Evolutionary conservation across 1,140 invertebrate genomes (phyloP).

Genomic region (Aradophagus sp.): DNA sequence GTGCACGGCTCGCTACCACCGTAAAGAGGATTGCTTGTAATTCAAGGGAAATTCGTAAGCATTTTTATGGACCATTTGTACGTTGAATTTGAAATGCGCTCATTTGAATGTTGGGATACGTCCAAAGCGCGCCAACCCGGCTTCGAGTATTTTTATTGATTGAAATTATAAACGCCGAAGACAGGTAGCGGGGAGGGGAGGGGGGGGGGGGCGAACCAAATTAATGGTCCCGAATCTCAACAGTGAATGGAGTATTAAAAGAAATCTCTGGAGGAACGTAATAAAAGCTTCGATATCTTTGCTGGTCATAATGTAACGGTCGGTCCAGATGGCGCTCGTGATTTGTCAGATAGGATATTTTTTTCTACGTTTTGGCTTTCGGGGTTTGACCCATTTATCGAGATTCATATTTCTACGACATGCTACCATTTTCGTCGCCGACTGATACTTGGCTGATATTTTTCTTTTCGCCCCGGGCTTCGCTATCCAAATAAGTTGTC

Average conservation of each 20-base stretch:
- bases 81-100: constrained; percentile 14
- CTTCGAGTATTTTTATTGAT: constrained; percentile 8
- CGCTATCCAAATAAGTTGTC: too few relatives aligned
- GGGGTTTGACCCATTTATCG: too few relatives aligned
- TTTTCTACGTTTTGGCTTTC: too few relatives aligned
- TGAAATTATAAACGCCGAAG: background rate
- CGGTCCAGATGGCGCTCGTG: too few relatives aligned
- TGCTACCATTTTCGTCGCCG: too few relatives aligned
- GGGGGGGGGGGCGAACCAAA: too few relatives aligned
- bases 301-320: too few relatives aligned
- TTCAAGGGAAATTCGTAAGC: constrained; percentile 3
- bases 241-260: background rate
- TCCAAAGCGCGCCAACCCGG: constrained; percentile 13
- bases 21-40: constrained; percentile 10
- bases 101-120: constrained; percentile 29
- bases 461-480: too few relatives aligned
- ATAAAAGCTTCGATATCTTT: constrained; percentile 8
- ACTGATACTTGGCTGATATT: too few relatives aligned
- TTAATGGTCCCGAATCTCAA: constrained; percentile 3
- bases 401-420: too few relatives aligned
- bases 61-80: constrained; percentile 26
- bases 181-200: background rate
- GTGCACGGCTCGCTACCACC: background rate
- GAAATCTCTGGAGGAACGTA: background rate
- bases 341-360: too few relatives aligned